Percentiles rank a stretch among this genome's conserved stretches.
Conservation (phyloP, 1,140 invertebrate species). For the Drosophila guanche region DNA sequence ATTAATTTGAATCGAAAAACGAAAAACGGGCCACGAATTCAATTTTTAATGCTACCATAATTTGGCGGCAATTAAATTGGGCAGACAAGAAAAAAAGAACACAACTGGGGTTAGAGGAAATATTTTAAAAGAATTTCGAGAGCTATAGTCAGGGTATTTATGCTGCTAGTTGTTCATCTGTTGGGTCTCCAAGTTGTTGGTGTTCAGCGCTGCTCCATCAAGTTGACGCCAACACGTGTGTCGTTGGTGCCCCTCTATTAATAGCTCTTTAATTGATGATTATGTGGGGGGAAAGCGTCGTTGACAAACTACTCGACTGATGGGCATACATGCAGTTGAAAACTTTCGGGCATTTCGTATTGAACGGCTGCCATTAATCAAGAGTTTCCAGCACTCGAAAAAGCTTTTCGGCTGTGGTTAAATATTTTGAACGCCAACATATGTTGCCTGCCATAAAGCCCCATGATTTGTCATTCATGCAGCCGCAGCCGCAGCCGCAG, state of each 20-base stretch:
- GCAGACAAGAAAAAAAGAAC: too few species aligned
- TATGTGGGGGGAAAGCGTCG: constrained; percentile 79
- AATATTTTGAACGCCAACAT: constrained; percentile 80
- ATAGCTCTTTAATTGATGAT: constrained; percentile 82
- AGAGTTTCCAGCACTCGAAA: constrained; percentile 1
- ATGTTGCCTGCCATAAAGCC: constrained; percentile 75
- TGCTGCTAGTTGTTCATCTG: constrained; percentile 4
- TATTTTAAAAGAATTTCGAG: background rate
- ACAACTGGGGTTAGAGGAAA: too few species aligned
- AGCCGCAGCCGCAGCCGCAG: constrained; percentile 41
- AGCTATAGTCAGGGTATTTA: constrained; percentile 17
- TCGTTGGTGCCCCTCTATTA: constrained; percentile 63
- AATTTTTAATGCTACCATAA: constrained; percentile 72
- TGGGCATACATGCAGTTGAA: constrained; percentile 62
- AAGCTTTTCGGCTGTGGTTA: constrained; percentile 68
- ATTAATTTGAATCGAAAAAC: constrained; percentile 64
- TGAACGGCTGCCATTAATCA: constrained; percentile 77
- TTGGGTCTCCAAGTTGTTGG: constrained; percentile 28
- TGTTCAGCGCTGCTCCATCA: constrained; percentile 62
- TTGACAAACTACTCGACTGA: constrained; percentile 78
- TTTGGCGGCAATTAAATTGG: constrained; percentile 65
- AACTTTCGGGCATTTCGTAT: constrained; percentile 68
- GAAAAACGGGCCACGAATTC: constrained; percentile 67
- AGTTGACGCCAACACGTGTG: constrained; percentile 75
- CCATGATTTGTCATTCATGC: constrained; percentile 68